These are phyloP conservation scores for Ditula angustiorana DNA, from an alignment of 2,888 invertebrate genomes.

Conservation along the genomic window DNA sequence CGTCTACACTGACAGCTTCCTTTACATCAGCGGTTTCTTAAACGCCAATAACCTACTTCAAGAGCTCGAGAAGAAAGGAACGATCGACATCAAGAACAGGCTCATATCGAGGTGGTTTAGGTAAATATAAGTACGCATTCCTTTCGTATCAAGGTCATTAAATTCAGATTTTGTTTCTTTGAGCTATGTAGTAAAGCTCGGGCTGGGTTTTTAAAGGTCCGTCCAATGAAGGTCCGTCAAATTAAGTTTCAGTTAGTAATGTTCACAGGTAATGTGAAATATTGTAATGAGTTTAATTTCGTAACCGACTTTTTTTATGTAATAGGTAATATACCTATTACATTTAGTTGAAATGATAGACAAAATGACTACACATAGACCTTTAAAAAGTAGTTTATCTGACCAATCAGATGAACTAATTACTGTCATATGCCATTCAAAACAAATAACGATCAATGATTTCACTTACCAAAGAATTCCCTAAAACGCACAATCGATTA, in stretches of 20 bases:
- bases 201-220: too few species aligned
- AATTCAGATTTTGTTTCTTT: background rate
- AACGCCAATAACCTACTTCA: constrained; percentile 82
- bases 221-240: too few species aligned
- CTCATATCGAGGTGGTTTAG: constrained; percentile 84
- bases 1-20: constrained; percentile 87
- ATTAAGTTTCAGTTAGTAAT: too few species aligned
- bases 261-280: too few species aligned
- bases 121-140: constrained; percentile 54
- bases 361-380: too few species aligned
- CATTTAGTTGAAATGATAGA: too few species aligned
- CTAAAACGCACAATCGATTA: background rate
- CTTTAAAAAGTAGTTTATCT: too few species aligned
- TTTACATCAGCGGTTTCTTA: constrained; percentile 86
- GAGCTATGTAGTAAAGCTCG: too few species aligned
- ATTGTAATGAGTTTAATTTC: too few species aligned
- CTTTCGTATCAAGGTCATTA: background rate
- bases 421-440: background rate
- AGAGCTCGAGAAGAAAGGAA: constrained; percentile 79
- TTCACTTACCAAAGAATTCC: background rate
- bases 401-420: too few species aligned
- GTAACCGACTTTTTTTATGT: too few species aligned
- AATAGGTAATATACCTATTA: too few species aligned
- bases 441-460: background rate
- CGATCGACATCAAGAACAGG: constrained; percentile 79